Conservation (phyloP, 2,113 vertebrate species). For the Amazona guildingii region DNA sequence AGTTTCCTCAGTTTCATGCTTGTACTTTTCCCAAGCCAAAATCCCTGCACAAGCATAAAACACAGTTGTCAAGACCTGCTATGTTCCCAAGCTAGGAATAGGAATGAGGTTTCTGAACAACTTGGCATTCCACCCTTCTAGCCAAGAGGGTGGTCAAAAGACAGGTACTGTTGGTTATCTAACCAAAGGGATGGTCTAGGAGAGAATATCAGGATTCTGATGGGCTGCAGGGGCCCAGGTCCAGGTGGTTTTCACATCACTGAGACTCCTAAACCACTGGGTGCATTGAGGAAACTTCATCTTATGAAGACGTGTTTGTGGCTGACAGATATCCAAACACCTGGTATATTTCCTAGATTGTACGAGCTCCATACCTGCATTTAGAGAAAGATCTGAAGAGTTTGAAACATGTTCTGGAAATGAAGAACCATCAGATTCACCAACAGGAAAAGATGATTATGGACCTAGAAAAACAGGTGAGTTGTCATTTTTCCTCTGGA, state of each 20-base stretch:
- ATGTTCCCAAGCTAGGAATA: neutral
- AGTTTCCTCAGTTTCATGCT: neutral
- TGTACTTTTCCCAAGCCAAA: neutral
- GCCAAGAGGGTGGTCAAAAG: neutral
- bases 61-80: neutral
- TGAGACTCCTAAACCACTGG: neutral
- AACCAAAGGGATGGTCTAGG: neutral
- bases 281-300: neutral
- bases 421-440: constrained; percentile 97
- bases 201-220: neutral
- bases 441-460: constrained; percentile 94
- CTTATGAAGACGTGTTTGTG: neutral
- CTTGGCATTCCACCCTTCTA: neutral
- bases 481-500: neutral
- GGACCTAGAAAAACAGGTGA: constrained; percentile 93
- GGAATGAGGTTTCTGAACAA: neutral
- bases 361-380: constrained; percentile 91
- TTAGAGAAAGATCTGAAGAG: constrained; percentile 94
- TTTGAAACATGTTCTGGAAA: constrained; percentile 92
- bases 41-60: neutral
- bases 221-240: neutral
- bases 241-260: neutral
- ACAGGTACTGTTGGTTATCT: neutral
- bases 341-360: constrained; percentile 74
- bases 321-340: neutral